Base-by-base conservation (phyloP, 1,140 invertebrate species). In the Drosophila chauvacae region DNA sequence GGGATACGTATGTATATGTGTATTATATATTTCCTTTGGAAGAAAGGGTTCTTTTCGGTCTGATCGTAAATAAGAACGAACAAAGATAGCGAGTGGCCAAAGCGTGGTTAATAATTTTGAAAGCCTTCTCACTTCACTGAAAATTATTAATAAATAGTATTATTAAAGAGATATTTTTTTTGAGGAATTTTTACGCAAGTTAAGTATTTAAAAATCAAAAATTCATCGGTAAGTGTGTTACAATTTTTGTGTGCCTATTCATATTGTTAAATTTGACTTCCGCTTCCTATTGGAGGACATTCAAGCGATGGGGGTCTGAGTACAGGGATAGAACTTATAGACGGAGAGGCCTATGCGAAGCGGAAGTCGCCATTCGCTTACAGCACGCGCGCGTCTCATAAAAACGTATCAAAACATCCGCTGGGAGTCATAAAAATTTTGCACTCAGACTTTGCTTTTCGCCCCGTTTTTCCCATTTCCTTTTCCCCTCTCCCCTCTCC, bases 371-470 rank as follows among this genome's bases (percentile, higher is more conserved):
- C 80, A 72, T 65, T 75, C 64, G 73, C 81, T 90, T 88, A 88
- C 86, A 90, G 85, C 85, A 88, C 85, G 85, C 85, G 85, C 86
- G 86, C 86, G 85, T 90, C 85, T 90, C 85, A 90, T 90, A 90
- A 90, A 90, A 90, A 90, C 85, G 85, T 90, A 90, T 90, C 86
- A 90, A 90, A 90, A 90, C 79, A 90, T 90, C 85, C 85, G 75
- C 48, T 90, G 85, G 85, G 85, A 90, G 85, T 90, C 86, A 62
- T 90, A 90, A 90, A 90, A 90, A 85, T 85, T 90, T 90, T 90
- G 85, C 86, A 90, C 85, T 90, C 72, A 85, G 82, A 71, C 80
- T 79, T 70, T 63, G 62, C 62, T 64, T 81, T 58, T 71, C 64
- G 61, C 70, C 72, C 42, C 3, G 39, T 37, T 45, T 60, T 44